phyloP scores from a whole-genome alignment of 1,140 invertebrate species.

The Oreohelix idahoensis region DNA sequence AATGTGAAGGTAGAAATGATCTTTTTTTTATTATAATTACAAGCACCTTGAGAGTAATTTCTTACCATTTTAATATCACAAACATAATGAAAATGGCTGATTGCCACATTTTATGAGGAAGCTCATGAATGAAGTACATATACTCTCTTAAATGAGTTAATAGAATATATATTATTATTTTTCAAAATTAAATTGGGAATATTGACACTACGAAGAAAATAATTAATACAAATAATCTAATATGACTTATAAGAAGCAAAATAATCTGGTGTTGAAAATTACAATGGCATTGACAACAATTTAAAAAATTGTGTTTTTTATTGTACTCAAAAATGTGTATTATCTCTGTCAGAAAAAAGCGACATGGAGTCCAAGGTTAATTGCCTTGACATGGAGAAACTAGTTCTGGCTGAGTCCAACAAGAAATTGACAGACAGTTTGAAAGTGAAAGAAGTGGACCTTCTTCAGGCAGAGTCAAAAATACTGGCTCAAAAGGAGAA shows the following conservation, averaged over 20 bases:
- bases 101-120: too few relatives aligned
- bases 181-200: too few relatives aligned
- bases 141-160: too few relatives aligned
- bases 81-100: too few relatives aligned
- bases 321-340: not conserved
- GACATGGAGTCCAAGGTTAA: constrained; percentile 37
- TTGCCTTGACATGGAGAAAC: constrained; percentile 48
- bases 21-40: too few relatives aligned
- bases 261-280: not conserved
- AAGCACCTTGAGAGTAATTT: too few relatives aligned
- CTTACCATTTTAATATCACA: too few relatives aligned
- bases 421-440: constrained; percentile 35
- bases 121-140: too few relatives aligned
- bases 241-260: not conserved
- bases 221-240: not conserved
- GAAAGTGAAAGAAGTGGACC: constrained; percentile 12
- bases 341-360: not conserved
- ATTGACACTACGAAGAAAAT: too few relatives aligned
- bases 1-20: too few relatives aligned
- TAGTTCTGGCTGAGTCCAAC: constrained; percentile 42
- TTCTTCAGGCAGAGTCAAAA: constrained; percentile 15
- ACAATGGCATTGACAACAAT: too few relatives aligned
- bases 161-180: too few relatives aligned
- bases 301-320: not conserved
- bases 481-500: not conserved